Base-by-base conservation (phyloP, 2,888 invertebrate genomes). In the Acrocyrtus sp. region DNA sequence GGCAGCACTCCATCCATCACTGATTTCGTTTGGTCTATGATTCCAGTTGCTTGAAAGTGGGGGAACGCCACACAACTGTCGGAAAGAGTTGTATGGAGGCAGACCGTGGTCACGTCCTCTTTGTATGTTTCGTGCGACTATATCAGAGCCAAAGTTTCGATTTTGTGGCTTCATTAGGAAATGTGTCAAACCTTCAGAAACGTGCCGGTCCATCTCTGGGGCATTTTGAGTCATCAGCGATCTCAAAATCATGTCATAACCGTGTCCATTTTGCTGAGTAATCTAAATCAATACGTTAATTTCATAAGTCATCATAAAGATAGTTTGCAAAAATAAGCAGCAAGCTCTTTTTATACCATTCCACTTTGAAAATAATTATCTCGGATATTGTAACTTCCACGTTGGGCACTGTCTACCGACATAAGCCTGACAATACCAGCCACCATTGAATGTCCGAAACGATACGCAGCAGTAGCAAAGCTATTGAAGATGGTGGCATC, bases 81-180 rank as follows among this genome's bases (percentile, higher is more conserved):
- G 78, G 78, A 83, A 86, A 12, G 69, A 75, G 17, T 82, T 82
- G 74, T 83, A 83, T 5, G 82, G 79, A 10, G 80, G 81, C 1
- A 83, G 47, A 22, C 83, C 83, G 69, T 83, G 83, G 69, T 83
- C 83, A 19, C 83, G 70, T n/a, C 80, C 80, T 48, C 80, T n/a
- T n/a, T 81, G 81, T 60, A 81, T 78, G 50, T 82, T 81, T 61
- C 81, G 72, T 0, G 81, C 81, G 15, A 78, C 66, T 47, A 82
- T 70, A 73, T 82, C 82, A 12, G 69, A 53, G 12, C 82, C 82
- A 65, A 79, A 80, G 15, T 69, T 53, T 4, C 3, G 12, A 10
- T 67, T 68, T 29, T 26, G 65, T 5, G 50, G 56, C 39, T 68
- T 75, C 50, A 81, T 82, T 72, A 80, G 45, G 47, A 76, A 74